A percentile compares a stretch with the other conserved stretches of the same genome.
phyloP scores from a whole-genome alignment of 2,888 invertebrate species.

The Brachyptera risi region DNA sequence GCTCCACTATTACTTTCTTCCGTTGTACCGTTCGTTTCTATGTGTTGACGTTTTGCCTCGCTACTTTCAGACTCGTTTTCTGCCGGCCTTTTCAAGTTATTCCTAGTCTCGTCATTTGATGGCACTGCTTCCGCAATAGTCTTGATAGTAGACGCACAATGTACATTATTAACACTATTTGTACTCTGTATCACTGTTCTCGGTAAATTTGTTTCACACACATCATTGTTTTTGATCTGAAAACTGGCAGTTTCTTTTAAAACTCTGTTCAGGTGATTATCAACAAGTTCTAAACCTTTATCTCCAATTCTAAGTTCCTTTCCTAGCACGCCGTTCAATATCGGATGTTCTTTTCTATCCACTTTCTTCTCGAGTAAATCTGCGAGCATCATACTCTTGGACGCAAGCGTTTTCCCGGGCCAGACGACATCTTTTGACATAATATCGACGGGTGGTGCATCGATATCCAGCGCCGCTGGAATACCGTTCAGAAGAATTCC shows the following conservation, averaged over 20 bases:
- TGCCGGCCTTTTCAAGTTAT: slow-evolving; percentile 17
- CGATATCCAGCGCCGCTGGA: slow-evolving; percentile 48
- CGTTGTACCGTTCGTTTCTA: background rate
- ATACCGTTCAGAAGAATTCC: slow-evolving; percentile 57
- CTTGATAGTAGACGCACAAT: background rate
- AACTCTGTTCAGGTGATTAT: slow-evolving; percentile 43
- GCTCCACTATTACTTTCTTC: slow-evolving; percentile 35
- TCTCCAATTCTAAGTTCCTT: slow-evolving; percentile 56
- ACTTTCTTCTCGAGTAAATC: slow-evolving; percentile 77
- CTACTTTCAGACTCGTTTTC: background rate
- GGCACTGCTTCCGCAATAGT: no score
- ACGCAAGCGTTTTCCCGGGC: slow-evolving; percentile 42
- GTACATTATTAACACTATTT: background rate
- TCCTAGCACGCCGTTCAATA: slow-evolving; percentile 55
- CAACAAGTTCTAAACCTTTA: slow-evolving; percentile 56
- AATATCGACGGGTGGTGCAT: no score
- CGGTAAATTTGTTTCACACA: slow-evolving; percentile 5
- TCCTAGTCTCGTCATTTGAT: background rate
- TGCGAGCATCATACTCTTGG: slow-evolving; percentile 68
- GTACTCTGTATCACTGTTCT: slow-evolving; percentile 21
- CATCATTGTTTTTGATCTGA: background rate
- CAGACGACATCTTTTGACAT: slow-evolving; percentile 46
- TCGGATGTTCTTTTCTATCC: slow-evolving; percentile 52
- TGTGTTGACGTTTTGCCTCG: slow-evolving; percentile 12
- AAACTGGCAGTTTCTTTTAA: slow-evolving; percentile 8